These are phyloP conservation scores for Drosophila nigrodunni DNA, from an alignment of 1,140 invertebrate species.

Conservation along the genomic window DNA sequence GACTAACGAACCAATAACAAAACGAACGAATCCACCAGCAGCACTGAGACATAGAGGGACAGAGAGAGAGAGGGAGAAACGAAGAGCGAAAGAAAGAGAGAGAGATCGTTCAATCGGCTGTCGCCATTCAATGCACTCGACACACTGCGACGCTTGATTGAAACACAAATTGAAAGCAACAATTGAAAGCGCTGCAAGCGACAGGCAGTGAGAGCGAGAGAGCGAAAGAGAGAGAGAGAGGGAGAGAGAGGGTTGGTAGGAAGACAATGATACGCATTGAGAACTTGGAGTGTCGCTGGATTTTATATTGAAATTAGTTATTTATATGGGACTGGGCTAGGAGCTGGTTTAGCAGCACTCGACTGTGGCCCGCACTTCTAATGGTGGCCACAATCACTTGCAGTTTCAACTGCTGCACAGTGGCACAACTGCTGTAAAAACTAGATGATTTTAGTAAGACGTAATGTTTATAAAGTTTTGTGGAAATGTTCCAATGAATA, in stretches of 20 bases:
- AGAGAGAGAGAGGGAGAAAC: constrained; percentile 8
- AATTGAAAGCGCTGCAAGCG: constrained; percentile 15
- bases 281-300: constrained; percentile 38
- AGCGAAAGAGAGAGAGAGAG: not conserved
- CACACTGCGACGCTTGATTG: constrained; percentile 19
- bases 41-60: constrained; percentile 5
- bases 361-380: constrained; percentile 45
- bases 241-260: not conserved
- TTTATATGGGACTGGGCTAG: constrained; percentile 56
- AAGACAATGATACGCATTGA: constrained; percentile 32
- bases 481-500: no score
- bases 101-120: constrained; percentile 57
- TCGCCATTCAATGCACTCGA: constrained; percentile 26
- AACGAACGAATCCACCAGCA: constrained; percentile 55
- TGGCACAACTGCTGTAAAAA: constrained; percentile 9
- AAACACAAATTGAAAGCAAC: constrained; percentile 37
- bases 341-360: constrained; percentile 49
- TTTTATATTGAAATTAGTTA: constrained; percentile 47
- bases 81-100: constrained; percentile 37
- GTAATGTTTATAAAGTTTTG: not conserved
- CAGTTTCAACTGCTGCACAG: constrained; percentile 60
- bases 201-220: not conserved
- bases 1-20: constrained; percentile 68
- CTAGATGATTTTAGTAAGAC: not conserved
- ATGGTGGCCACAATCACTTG: constrained; percentile 63